phyloP scores from a whole-genome alignment of 2,797 vertebrate species.

The Anguilla megastoma region DNA sequence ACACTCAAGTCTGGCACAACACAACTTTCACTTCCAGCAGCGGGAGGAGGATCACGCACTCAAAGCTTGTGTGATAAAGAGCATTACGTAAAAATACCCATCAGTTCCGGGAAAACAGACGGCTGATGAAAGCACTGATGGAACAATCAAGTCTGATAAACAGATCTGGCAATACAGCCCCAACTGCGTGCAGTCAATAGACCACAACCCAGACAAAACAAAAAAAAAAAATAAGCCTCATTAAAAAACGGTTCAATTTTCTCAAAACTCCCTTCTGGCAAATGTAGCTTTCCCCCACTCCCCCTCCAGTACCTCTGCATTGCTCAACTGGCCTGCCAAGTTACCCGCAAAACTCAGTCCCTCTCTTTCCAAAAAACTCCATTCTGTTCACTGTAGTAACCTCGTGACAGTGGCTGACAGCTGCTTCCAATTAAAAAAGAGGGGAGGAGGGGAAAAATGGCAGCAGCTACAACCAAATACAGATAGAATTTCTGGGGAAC shows the following conservation, averaged over 20 bases:
- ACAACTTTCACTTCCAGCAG: neutral
- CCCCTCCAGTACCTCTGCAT: neutral
- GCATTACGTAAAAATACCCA: neutral
- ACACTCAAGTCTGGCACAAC: neutral
- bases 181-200: neutral
- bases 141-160: neutral
- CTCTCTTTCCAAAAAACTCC: conserved; percentile 40
- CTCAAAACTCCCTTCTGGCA: conserved; percentile 6
- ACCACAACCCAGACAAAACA: neutral
- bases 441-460: conserved; percentile 43
- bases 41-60: neutral
- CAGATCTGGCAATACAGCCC: neutral
- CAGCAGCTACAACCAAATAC: conserved; percentile 38
- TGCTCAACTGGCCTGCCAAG: conserved; percentile 37
- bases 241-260: neutral
- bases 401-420: conserved; percentile 62
- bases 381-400: conserved; percentile 68
- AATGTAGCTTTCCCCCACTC: neutral
- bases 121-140: neutral
- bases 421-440: conserved; percentile 77
- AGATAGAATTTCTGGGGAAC: conserved; percentile 45
- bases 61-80: neutral
- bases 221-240: neutral
- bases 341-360: conserved; percentile 41
- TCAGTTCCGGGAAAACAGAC: neutral